Evolutionary conservation across 2,888 invertebrate species (phyloP).

Genomic region (Disparrhopalites patrizii): DNA sequence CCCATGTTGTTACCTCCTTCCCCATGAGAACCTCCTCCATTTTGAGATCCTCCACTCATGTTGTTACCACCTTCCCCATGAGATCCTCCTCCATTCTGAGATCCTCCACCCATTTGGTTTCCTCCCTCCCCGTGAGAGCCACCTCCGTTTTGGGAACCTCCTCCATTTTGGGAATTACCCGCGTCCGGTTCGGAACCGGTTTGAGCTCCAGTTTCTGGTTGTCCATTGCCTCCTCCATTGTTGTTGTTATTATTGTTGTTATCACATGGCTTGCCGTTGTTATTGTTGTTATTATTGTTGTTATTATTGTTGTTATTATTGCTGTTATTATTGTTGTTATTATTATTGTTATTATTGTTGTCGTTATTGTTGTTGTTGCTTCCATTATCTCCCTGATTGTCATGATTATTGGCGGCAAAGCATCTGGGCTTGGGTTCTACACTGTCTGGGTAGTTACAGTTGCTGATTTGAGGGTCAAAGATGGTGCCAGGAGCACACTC

Average conservation of each 20-base stretch:
- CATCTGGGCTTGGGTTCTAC: conserved; percentile 37
- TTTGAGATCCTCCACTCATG: conserved; percentile 1
- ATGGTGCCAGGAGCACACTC: conserved; percentile 39
- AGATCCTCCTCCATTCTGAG: conserved; percentile 5
- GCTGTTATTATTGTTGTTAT: neutral
- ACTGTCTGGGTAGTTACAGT: conserved; percentile 33
- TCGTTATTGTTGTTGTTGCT: neutral
- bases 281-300: neutral
- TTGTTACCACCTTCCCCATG: conserved; percentile 6
- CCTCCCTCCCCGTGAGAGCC: conserved; percentile 1
- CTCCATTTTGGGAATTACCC: neutral
- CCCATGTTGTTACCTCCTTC: conserved; percentile 6
- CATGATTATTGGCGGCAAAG: neutral
- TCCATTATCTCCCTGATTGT: neutral
- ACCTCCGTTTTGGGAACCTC: conserved; percentile 14
- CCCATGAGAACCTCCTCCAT: conserved; percentile 9
- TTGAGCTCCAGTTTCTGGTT: neutral
- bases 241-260: conserved; percentile 4
- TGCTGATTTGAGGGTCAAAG: conserved; percentile 31
- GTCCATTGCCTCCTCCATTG: neutral
- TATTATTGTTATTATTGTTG: neutral
- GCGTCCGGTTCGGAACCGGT: neutral
- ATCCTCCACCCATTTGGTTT: conserved; percentile 8
- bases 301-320: neutral
- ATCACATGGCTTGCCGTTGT: neutral